Base-by-base conservation (phyloP, 1,140 invertebrate genomes). In the Protaetia brevitarsis region DNA sequence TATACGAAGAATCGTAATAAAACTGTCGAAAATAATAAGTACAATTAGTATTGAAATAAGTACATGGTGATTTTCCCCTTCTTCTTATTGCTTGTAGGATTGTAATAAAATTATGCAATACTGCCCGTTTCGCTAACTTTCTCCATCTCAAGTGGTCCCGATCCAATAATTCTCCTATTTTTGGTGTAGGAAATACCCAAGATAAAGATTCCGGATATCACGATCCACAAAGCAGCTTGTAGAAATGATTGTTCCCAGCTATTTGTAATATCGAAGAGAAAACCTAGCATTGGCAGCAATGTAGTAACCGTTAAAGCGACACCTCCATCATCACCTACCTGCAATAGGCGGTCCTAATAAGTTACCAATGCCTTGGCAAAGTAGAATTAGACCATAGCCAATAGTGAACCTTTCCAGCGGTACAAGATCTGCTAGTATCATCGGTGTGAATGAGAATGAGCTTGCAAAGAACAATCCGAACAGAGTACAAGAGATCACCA, bases 381-480 rank as follows among this genome's bases (percentile, higher is more conserved):
- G 79, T 16, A 95, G 80, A 37, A 93, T 86, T 29, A 97, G 80
- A 29, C 95, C 94, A 78, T 96, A 96, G 5, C 92, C 93, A 69
- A 89, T 89, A 1, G 94, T 94, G 76, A 97, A 95, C 58, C 85
- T 80, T 58, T 92, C 89, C 68, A 94, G 76, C 0, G 91, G 89
- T 23, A 92, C 88, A 41, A 93, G 71, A 72, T 93, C 87, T 2
- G 93, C 92, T 37, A 95, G 78, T 73, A 96, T 94, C 69, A 92
- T 89, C 0, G 93, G 92, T 0, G 92, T 94, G 64, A 95, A 90
- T 0, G 92, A 92, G 75, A 93, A 95, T 57, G 87, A 92, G 66
- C 92, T 93, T 8, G 92, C 91, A 70, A 95, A 93, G 58, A 89
- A 91, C 4, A 94, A 81, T 0, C 93, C 93, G 75, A 94, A 96